Conservation (phyloP, 2,797 vertebrate species). For the Micropoecilia bifurca region DNA sequence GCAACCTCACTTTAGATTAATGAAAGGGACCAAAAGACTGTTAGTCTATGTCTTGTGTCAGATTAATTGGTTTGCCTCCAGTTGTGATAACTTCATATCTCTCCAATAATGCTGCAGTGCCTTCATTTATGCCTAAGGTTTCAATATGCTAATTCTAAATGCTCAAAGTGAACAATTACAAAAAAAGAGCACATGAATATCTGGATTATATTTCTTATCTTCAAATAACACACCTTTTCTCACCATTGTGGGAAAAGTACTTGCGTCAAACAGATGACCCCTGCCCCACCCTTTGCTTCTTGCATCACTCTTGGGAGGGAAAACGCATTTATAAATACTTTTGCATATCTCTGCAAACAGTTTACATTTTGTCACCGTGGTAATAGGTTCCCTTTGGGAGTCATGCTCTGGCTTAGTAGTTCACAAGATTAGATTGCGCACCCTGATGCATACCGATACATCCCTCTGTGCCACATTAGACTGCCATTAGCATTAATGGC, state of each 20-base stretch:
- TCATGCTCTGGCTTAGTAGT: constrained; percentile 22
- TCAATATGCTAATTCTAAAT: constrained; percentile 6
- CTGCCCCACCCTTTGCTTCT: not conserved
- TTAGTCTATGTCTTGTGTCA: constrained; percentile 57
- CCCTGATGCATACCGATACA: constrained; percentile 38
- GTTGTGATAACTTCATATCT: constrained; percentile 51
- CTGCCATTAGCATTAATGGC: constrained; percentile 41
- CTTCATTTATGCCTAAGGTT: constrained; percentile 14
- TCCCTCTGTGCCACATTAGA: constrained; percentile 54
- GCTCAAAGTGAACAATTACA: not conserved
- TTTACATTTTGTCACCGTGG: constrained; percentile 28
- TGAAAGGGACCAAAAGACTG: constrained; percentile 54
- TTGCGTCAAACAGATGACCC: constrained; percentile 11
- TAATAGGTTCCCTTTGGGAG: constrained; percentile 33
- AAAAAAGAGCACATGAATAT: not conserved
- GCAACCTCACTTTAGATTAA: constrained; percentile 43
- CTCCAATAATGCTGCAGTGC: constrained; percentile 32
- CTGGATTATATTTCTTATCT: constrained; percentile 29
- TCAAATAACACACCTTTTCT: constrained; percentile 28
- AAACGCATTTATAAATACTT: constrained; percentile 8
- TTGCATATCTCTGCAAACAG: not conserved
- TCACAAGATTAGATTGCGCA: constrained; percentile 36
- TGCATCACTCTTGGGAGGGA: constrained; percentile 27
- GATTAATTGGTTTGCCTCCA: constrained; percentile 43
- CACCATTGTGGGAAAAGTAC: constrained; percentile 2